Percentiles rank a stretch among this genome's conserved stretches.
Evolutionary conservation across 2,797 vertebrate species (phyloP).

Genomic region (Tiaroga cobitis): DNA sequence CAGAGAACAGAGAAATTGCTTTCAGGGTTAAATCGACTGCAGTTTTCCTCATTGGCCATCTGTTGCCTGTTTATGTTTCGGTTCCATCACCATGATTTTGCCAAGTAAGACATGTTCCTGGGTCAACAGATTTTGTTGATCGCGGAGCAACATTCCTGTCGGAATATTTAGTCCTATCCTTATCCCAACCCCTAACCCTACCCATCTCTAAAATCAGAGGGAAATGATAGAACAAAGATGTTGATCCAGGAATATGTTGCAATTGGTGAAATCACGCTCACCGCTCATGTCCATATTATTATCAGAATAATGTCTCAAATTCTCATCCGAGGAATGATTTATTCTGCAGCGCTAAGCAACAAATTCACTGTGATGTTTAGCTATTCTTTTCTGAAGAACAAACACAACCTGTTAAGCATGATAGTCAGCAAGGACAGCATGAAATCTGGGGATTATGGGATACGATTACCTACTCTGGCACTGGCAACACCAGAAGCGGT

Average conservation of each 20-base stretch:
- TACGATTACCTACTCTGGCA: conserved; percentile 33
- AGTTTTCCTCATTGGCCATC: not conserved
- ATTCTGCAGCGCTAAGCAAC: not conserved
- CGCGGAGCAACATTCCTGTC: not conserved
- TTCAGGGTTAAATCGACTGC: not conserved
- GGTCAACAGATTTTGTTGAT: not conserved
- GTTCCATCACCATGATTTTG: not conserved
- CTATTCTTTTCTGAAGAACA: not conserved
- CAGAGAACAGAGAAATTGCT: conserved; percentile 32
- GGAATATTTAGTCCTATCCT: not conserved
- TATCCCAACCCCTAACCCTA: not conserved
- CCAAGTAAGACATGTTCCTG: not conserved
- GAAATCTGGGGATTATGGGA: conserved; percentile 42
- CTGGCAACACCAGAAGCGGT: conserved; percentile 42
- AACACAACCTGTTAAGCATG: not conserved
- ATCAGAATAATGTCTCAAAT: not conserved
- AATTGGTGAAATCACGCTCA: not conserved
- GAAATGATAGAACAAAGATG: too few relatives aligned
- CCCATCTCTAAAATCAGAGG: not conserved
- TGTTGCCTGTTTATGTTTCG: not conserved
- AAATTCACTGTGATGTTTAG: not conserved
- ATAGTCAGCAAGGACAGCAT: not conserved
- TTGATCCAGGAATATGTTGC: too few relatives aligned
- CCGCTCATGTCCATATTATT: not conserved
- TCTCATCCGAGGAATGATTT: not conserved